These are phyloP conservation scores for Plemyria rubiginata DNA, from an alignment of 2,888 invertebrate genomes.

Conservation along the genomic window DNA sequence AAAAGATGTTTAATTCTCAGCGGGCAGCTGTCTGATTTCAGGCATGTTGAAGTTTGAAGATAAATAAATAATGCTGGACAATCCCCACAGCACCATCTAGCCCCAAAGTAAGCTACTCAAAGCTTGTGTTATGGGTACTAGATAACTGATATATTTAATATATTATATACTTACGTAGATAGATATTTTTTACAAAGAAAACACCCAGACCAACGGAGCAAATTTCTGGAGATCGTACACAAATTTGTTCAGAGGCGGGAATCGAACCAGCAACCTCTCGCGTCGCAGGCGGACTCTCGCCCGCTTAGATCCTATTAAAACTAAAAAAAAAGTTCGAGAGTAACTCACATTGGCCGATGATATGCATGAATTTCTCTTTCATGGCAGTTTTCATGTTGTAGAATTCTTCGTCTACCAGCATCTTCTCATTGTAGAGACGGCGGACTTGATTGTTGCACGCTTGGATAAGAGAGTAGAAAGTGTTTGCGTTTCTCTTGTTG, in stretches of 20 bases:
- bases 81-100: no score
- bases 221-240: no score
- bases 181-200: no score
- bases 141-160: no score
- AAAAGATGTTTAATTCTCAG: neutral
- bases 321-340: neutral
- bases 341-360: conserved; percentile 95
- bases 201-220: no score
- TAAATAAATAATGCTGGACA: no score
- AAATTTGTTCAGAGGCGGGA: no score
- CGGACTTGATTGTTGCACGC: conserved; percentile 96
- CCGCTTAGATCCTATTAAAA: neutral
- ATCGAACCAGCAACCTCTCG: no score
- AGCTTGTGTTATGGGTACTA: no score
- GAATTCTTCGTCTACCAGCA: conserved; percentile 93
- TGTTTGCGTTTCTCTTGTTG: conserved; percentile 93
- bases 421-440: conserved; percentile 93
- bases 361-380: conserved; percentile 92
- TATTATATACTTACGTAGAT: no score
- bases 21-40: neutral
- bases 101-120: no score
- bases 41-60: neutral
- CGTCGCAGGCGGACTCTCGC: no score
- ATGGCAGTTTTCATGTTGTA: conserved; percentile 90
- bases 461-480: conserved; percentile 97